Conservation (phyloP, 2,113 vertebrate species). For the Porphyrio hochstetteri region DNA sequence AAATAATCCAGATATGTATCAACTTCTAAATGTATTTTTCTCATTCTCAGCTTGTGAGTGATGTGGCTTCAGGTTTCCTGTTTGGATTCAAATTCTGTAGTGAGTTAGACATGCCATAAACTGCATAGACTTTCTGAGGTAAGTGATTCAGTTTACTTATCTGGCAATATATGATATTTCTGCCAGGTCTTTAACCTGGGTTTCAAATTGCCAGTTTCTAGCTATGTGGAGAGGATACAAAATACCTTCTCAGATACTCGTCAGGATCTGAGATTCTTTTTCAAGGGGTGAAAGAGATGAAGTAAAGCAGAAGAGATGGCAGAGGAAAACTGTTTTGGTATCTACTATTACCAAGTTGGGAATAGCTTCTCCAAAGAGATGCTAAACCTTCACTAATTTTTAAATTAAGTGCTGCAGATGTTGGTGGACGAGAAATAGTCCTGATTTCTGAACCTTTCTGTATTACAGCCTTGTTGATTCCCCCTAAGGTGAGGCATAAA, state of each 20-base stretch:
- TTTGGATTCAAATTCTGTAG: neutral
- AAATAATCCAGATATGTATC: conserved; percentile 20
- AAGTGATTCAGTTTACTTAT: neutral
- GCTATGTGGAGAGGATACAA: neutral
- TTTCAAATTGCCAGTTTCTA: neutral
- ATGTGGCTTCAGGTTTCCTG: neutral
- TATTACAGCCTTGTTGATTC: neutral
- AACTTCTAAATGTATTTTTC: neutral
- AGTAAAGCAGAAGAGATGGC: neutral
- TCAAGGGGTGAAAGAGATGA: neutral
- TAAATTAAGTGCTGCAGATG: neutral
- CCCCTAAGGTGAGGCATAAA: neutral
- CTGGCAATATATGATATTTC: neutral
- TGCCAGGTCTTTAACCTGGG: neutral
- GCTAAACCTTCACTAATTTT: neutral
- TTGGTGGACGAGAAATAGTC: neutral
- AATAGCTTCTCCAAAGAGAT: neutral
- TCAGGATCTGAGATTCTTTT: neutral
- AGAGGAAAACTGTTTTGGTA: neutral
- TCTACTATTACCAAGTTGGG: neutral
- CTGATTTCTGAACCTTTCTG: neutral
- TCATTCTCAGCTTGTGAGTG: neutral
- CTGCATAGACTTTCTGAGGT: neutral
- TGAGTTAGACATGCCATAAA: neutral
- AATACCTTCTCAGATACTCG: neutral